Base-by-base conservation (phyloP, 2,888 invertebrate species). In the Mimas tiliae region DNA sequence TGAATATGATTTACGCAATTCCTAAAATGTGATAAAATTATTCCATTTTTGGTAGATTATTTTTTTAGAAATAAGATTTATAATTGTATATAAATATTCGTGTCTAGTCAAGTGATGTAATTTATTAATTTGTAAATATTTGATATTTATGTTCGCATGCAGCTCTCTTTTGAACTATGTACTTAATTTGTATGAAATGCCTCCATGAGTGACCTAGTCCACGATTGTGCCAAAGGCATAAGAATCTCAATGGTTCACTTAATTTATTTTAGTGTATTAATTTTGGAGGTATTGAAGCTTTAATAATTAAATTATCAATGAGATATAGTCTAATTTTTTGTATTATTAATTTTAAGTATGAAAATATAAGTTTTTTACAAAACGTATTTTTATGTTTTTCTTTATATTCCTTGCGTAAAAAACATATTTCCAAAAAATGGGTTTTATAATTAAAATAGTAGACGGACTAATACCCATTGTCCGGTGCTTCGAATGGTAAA, bases 21-120 rank as follows among this genome's bases (percentile, higher is more conserved):
- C 93, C 93, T 92, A 90, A 87, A 87, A 88, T 93, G 92, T 93
- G 92, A 93, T 93, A 91, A 85, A 86, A 82, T 81, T 84, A 86
- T 87, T 89, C 85, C 83, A 88, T 82, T 84, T 84, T 79, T 79
- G 80, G 72, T 86, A 80, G 76, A 73, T 73, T 74, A 78, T 74
- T 71, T 72, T 71, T 74, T 79, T 83, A 74, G 75, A 76, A 67
- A 19, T 68, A 71, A 67, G 27, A 42, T 16, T 62, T 62, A 47
- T 58, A 38, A n/a, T 65, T 62, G 19, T 74, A 72, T 65, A 67
- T 73, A 70, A 68, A 70, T 69, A 70, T 74, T 70, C 67, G 73
- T 73, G 70, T 72, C 75, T 75, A 75, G 75, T 75, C 75, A 73
- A 71, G 71, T 71, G 71, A 72, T 69, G 62, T 69, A 63, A 69